Conservation (phyloP, 1,140 invertebrate species). For the Dysdera silvatica region DNA sequence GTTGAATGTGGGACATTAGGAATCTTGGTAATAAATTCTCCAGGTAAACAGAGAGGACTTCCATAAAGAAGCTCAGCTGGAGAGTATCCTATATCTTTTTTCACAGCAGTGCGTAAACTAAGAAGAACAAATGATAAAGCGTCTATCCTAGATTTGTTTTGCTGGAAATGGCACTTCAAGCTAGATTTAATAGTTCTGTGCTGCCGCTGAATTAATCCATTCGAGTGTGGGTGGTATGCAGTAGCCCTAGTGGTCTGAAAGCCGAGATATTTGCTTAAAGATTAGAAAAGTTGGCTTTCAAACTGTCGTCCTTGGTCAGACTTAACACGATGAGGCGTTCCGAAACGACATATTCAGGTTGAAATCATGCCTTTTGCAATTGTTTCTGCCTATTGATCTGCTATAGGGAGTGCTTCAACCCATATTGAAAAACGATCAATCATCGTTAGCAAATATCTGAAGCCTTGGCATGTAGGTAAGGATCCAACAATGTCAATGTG, state of each 20-base stretch:
- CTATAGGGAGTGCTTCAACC: constrained; percentile 43
- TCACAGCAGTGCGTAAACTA: constrained; percentile 30
- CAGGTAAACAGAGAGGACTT: constrained; percentile 30
- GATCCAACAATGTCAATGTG: constrained; percentile 5
- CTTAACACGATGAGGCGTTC: constrained; percentile 34
- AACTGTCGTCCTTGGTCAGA: constrained; percentile 47
- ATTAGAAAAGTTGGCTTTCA: constrained; percentile 34
- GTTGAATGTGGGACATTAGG: constrained; percentile 5
- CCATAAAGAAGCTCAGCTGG: too few relatives aligned
- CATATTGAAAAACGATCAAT: too few relatives aligned
- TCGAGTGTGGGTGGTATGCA: constrained; percentile 37
- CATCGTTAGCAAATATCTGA: too few relatives aligned
- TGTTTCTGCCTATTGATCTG: constrained; percentile 41
- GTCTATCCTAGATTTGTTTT: constrained; percentile 36
- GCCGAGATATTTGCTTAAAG: constrained; percentile 18
- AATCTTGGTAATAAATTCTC: constrained; percentile 15
- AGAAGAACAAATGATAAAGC: constrained; percentile 42
- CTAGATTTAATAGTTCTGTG: constrained; percentile 40
- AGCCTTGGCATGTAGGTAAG: too few relatives aligned
- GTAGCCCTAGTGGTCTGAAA: constrained; percentile 14
- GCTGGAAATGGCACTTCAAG: constrained; percentile 11
- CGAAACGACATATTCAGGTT: constrained; percentile 41
- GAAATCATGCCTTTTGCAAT: constrained; percentile 38
- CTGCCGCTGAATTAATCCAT: constrained; percentile 39
- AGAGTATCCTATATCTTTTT: constrained; percentile 34